Percentiles rank a stretch among this genome's conserved stretches.
phyloP scores from a whole-genome alignment of 2,797 vertebrate genomes.

The Delichon dasypus region DNA sequence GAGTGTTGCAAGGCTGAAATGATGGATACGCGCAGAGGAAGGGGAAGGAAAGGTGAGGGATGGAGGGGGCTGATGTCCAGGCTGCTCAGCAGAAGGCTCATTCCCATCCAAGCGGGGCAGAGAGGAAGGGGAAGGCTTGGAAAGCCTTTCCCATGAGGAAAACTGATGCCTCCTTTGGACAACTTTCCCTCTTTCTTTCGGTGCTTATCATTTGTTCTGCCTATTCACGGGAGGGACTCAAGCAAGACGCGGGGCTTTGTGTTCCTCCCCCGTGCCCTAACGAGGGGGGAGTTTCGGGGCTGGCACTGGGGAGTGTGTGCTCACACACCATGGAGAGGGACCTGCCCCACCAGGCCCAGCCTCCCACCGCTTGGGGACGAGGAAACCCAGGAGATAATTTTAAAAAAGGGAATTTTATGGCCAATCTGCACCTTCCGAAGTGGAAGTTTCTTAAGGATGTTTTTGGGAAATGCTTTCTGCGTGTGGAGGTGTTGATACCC shows the following conservation, averaged over 20 bases:
- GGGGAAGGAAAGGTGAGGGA: neutral
- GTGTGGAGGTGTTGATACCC: neutral
- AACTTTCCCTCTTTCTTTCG: conserved; percentile 27
- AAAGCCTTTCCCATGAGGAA: conserved; percentile 50
- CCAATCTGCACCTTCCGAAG: rapidly evolving
- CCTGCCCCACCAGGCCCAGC: neutral
- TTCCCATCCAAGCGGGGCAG: conserved; percentile 45
- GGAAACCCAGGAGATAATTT: neutral
- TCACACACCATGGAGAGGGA: conserved; percentile 23
- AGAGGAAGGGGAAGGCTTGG: conserved; percentile 36
- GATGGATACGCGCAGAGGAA: neutral
- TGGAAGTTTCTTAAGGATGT: neutral
- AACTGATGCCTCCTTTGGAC: conserved; percentile 32
- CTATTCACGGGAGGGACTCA: conserved; percentile 60
- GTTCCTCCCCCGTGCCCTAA: conserved; percentile 14
- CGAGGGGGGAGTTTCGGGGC: neutral
- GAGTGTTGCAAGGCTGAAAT: neutral
- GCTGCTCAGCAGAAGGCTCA: neutral
- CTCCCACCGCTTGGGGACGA: rapidly evolving
- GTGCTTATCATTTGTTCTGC: conserved; percentile 40
- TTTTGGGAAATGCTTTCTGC: neutral
- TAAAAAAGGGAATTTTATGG: neutral
- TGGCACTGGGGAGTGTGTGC: neutral
- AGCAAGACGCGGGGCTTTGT: conserved; percentile 46
- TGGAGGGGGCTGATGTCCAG: neutral